Base-by-base conservation (phyloP, 2,797 vertebrate genomes). In the Nothura maculosa region DNA sequence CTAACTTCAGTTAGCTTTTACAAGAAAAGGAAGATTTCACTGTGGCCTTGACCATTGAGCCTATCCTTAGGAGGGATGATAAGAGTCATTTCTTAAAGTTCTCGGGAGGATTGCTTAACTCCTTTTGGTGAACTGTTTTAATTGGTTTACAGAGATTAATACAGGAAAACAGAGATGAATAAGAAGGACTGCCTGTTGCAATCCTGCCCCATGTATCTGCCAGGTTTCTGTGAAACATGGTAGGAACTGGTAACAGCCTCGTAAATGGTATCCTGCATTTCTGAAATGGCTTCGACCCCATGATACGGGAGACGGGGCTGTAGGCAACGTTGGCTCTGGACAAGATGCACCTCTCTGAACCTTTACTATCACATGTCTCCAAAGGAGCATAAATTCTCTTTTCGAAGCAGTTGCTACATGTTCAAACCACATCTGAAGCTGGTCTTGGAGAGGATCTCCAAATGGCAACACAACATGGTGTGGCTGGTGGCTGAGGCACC, bases 11-110 rank as follows among this genome's bases (percentile, higher is more conserved):
- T 98, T 98, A 97, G 97, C 98, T 97, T 98, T 98, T 97, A 94
- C 97, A 96, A 97, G 92, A 97, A 92, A 97, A 97, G 96, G 96
- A 98, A 93, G 95, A 98, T 94, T 97, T 97, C 95, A 95, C 67
- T 97, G 96, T 98, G 98, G 98, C 99, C 98, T 98, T 99, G 99
- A 99, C 98, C 99, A 98, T 98, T 99, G 99, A 97, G 91, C 97
- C 87, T 93, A 61, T 74, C 91, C 95, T 97, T 93, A 92, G 95
- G 94, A 97, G 89, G 94, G 76, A 96, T 96, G 97, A 97, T 97
- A 97, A 97, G 80, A 97, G 95, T 83, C 42, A 94, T 95, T 97
- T 97, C 97, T 92, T 97, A 74, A 96, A 97, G 96, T 97, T 97
- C 93, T 94, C 83, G 85, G 83, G 89, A 58, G 87, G 95, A 96